Base-by-base conservation (phyloP, 1,140 invertebrate genomes). In the Drosophila bipectinata region DNA sequence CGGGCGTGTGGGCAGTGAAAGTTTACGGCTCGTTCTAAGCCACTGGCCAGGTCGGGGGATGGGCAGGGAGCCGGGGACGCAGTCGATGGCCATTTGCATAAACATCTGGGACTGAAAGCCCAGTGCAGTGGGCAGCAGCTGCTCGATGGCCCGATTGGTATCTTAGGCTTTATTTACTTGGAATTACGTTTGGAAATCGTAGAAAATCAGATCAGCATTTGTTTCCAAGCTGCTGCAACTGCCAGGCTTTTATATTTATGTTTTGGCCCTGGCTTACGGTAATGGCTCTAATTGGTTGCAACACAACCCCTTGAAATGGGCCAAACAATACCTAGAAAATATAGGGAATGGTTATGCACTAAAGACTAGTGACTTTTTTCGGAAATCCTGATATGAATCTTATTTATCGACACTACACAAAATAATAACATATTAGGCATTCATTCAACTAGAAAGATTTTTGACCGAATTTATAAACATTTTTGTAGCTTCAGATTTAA, bases 1-100 rank as follows among this genome's bases (percentile, higher is more conserved):
- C 34, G 10, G 34, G 10, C 7, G 61, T 79, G 81, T 75, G 76
- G 66, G 80, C 77, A 81, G 80, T 79, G 80, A 83, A 83, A 83
- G 72, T 75, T 75, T 59, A 49, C 55, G 37, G 37, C 72, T 63
- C 58, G 81, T 85, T 85, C 81, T 85, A 81, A 77, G 63, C 60
- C 82, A 81, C 71, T 74, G 67, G 78, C 47, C 58, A 72, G 63
- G 47, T 48, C 37, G 30, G 41, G 14, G 21, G 47, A 2, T 24
- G 28, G 9, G 12, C 14, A 7, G 39, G 32, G 18, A 12, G 48
- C 5, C 18, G 18, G 12, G 28, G 9, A 14, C 28, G 45, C 47
- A n/a, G 48, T 30, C 34, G 32, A 49, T 49, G 21, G 26, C 39
- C 60, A 87, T 85, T 87, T 85, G 73, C 81, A 85, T 85, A 85